Conservation (phyloP, 2,797 vertebrate species). For the Simalia tracyae region DNA sequence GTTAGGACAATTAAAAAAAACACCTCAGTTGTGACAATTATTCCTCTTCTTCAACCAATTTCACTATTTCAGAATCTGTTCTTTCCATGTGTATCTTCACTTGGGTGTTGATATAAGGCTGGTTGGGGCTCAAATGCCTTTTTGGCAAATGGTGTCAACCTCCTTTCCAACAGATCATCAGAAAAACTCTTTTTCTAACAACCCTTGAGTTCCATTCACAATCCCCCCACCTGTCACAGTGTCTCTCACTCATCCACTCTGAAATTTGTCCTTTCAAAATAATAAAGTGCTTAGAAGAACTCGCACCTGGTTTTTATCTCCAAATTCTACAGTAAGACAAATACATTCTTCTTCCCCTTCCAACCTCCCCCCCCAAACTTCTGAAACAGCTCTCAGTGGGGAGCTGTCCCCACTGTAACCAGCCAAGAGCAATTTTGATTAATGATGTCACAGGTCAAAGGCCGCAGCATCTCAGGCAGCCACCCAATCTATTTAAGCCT, state of each 20-base stretch:
- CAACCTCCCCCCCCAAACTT: neutral
- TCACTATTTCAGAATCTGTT: slow-evolving; percentile 9
- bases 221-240: neutral
- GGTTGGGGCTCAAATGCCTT: neutral
- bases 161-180: neutral
- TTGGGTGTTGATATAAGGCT: neutral
- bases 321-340: slow-evolving; percentile 9
- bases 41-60: neutral
- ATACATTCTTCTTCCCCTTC: neutral
- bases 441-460: slow-evolving; percentile 91
- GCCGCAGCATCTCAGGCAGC: slow-evolving; percentile 89
- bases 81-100: slow-evolving; percentile 15
- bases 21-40: too few species aligned
- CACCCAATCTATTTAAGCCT: slow-evolving; percentile 98
- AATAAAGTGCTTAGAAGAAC: slow-evolving; percentile 12
- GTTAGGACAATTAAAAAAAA: too few species aligned
- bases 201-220: neutral
- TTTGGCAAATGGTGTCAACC: neutral
- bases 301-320: slow-evolving; percentile 30
- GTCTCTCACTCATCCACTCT: neutral
- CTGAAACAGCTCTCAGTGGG: slow-evolving; percentile 46
- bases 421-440: slow-evolving; percentile 88
- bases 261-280: slow-evolving; percentile 14
- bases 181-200: neutral
- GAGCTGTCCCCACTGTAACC: slow-evolving; percentile 76